These are phyloP conservation scores for Drosophila nr. fundita DNA, from an alignment of 2,888 invertebrate species.

Conservation along the genomic window DNA sequence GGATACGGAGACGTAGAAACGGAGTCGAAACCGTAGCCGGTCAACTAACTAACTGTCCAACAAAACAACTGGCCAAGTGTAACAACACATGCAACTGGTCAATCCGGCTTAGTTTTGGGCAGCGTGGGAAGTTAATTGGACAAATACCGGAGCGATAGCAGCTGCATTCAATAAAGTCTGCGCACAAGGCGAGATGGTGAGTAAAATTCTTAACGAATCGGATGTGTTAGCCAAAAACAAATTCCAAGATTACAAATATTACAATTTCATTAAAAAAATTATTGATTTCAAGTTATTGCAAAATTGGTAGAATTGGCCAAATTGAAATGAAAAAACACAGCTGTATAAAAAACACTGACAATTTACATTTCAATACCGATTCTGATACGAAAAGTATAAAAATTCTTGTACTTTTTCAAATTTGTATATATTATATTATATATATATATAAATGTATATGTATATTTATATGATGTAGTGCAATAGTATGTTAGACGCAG, in stretches of 20 bases:
- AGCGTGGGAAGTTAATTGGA: constrained; percentile 23
- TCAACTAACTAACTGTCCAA: constrained; percentile 37
- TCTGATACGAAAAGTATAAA: not conserved
- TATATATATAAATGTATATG: too few relatives aligned
- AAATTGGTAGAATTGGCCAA: not conserved
- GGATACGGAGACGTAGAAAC: not conserved
- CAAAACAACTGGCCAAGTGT: constrained; percentile 39
- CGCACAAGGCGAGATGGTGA: not conserved
- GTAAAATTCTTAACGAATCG: constrained; percentile 5
- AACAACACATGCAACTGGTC: constrained; percentile 52
- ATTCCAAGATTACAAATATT: not conserved
- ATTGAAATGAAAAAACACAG: not conserved
- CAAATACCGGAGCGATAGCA: constrained; percentile 6
- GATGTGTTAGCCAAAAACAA: not conserved
- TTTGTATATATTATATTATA: not conserved
- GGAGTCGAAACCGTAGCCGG: constrained; percentile 11
- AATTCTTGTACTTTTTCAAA: not conserved
- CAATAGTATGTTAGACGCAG: not conserved
- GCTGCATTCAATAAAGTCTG: constrained; percentile 1
- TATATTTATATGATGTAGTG: not conserved
- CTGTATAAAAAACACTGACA: not conserved
- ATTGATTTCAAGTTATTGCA: not conserved
- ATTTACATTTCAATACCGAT: not conserved
- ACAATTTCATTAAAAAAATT: not conserved
- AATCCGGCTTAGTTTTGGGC: constrained; percentile 12